Evolutionary conservation across 2,113 vertebrate genomes (phyloP).

Genomic region (Hyla sarda): DNA sequence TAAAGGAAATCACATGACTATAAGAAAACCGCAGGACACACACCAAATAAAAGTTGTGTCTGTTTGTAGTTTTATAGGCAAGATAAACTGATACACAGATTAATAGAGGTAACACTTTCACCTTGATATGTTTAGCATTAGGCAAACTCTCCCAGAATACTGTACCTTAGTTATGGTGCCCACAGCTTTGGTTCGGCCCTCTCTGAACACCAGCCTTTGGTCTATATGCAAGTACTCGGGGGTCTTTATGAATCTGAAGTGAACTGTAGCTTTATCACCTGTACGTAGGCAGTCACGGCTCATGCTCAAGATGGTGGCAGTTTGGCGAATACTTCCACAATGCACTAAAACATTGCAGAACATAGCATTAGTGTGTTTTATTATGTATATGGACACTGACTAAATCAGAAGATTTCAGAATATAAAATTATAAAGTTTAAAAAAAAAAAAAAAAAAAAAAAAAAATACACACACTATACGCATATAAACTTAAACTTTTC

Average conservation of each 20-base stretch:
- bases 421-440: too few species aligned
- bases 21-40: too few species aligned
- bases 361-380: not conserved
- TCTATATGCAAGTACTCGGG: conserved; percentile 95
- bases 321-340: conserved; percentile 97
- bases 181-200: conserved; percentile 97
- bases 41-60: too few species aligned
- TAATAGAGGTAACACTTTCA: not conserved
- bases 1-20: too few species aligned
- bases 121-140: not conserved
- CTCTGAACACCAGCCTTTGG: conserved; percentile 95
- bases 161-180: conserved; percentile 97
- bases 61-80: too few species aligned
- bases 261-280: conserved; percentile 95
- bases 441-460: too few species aligned
- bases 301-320: conserved; percentile 96
- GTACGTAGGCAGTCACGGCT: conserved; percentile 95
- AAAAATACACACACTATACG: too few species aligned
- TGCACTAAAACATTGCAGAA: conserved; percentile 83
- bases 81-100: too few species aligned
- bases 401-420: too few species aligned
- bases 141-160: not conserved
- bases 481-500: too few species aligned
- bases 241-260: conserved; percentile 98
- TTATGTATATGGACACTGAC: not conserved